Evolutionary conservation across 2,113 vertebrate genomes (phyloP).

Genomic region (Alaudala cheleensis): DNA sequence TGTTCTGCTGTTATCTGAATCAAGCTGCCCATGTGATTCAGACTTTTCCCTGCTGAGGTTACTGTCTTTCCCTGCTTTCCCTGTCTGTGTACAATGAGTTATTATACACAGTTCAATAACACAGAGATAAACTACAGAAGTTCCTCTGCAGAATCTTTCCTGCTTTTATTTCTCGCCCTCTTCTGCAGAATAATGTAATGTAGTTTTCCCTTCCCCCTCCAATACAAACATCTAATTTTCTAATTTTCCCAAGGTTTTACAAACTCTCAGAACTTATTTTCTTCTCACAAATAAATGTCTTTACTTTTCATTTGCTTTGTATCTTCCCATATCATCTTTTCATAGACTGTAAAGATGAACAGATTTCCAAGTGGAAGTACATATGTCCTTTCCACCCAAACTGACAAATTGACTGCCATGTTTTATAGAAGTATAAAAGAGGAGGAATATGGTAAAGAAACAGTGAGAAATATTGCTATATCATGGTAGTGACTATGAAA

Average conservation of each 20-base stretch:
- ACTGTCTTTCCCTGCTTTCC: neutral
- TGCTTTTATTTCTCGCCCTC: neutral
- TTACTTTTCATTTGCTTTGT: neutral
- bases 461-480: neutral
- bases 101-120: neutral
- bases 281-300: neutral
- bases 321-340: neutral
- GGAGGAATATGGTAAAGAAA: neutral
- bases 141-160: neutral
- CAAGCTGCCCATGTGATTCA: neutral
- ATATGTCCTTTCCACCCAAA: neutral
- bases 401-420: neutral
- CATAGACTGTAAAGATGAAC: neutral
- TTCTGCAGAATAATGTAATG: neutral
- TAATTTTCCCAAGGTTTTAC: neutral
- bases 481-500: neutral
- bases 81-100: neutral
- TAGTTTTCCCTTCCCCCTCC: neutral
- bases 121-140: neutral
- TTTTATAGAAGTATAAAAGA: neutral
- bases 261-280: neutral
- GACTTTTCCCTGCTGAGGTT: neutral
- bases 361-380: neutral
- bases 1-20: neutral
- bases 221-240: neutral